Evolutionary conservation across 2,888 invertebrate species (phyloP).

Genomic region (Cotesia congregata): DNA sequence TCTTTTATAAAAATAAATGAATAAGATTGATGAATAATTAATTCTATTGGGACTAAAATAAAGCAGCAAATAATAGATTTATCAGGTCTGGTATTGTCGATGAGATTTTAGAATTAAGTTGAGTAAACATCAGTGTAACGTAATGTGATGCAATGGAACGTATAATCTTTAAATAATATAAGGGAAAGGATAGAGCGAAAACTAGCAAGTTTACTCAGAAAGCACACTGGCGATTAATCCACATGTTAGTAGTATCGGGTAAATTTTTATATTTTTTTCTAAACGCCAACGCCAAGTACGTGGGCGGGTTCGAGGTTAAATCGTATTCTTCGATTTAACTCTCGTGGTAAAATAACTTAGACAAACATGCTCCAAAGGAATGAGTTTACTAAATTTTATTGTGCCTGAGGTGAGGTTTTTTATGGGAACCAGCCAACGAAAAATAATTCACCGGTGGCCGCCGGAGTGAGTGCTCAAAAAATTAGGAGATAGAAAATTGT

Average conservation of each 20-base stretch:
- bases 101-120: too few species aligned
- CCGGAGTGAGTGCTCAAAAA: neutral
- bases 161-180: neutral
- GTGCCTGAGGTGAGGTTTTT: neutral
- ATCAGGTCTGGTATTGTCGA: too few species aligned
- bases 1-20: too few species aligned
- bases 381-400: neutral
- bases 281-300: slow-evolving; percentile 7
- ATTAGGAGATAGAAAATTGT: neutral
- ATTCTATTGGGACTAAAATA: too few species aligned
- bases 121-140: neutral
- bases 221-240: slow-evolving; percentile 1
- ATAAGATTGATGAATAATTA: too few species aligned
- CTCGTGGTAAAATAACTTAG: slow-evolving; percentile 4
- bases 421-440: neutral
- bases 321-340: slow-evolving; percentile 15
- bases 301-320: slow-evolving; percentile 11
- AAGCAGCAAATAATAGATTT: too few species aligned
- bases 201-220: neutral
- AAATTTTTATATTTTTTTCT: slow-evolving; percentile 1
- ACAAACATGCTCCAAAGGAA: slow-evolving; percentile 4
- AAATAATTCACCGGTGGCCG: neutral
- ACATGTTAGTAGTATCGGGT: neutral
- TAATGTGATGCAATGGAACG: neutral
- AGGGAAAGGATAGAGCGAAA: neutral